Percentiles rank a stretch among this genome's conserved stretches.
Conservation (phyloP, 1,140 invertebrate genomes). For the Drosophila nannoptera region DNA sequence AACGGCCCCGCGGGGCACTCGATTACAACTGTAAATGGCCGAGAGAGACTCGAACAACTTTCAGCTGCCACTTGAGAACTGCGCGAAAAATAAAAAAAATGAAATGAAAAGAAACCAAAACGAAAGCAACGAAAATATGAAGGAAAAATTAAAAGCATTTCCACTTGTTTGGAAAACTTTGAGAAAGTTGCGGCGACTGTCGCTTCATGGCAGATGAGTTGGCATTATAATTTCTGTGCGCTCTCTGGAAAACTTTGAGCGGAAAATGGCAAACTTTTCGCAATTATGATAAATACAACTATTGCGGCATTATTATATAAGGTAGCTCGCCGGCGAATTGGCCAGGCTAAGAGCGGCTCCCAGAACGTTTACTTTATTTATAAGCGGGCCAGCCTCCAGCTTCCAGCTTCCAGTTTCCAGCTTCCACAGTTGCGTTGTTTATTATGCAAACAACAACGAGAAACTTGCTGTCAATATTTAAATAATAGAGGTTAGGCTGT, state of each 20-base stretch:
- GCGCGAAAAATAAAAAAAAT: background rate
- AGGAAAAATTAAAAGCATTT: slow-evolving; percentile 20
- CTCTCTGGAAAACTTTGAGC: background rate
- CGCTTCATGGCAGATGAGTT: slow-evolving; percentile 36
- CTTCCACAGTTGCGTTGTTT: slow-evolving; percentile 2
- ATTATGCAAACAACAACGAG: slow-evolving; percentile 13
- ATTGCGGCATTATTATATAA: background rate
- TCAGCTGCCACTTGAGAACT: background rate
- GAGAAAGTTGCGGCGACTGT: slow-evolving; percentile 13
- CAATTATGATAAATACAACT: slow-evolving; percentile 35
- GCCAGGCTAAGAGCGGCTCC: background rate
- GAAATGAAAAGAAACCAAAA: background rate
- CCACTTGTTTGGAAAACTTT: slow-evolving; percentile 10
- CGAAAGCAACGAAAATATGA: background rate
- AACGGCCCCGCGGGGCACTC: background rate
- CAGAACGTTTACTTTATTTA: background rate
- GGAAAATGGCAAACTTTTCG: slow-evolving; percentile 2
- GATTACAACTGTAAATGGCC: background rate
- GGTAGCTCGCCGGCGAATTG: too few relatives aligned
- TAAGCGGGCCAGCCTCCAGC: background rate
- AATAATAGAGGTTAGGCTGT: too few relatives aligned
- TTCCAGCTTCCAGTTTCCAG: background rate
- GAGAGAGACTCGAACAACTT: slow-evolving; percentile 18
- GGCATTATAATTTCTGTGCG: slow-evolving; percentile 32
- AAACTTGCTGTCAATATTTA: slow-evolving; percentile 35